A percentile compares a stretch with the other conserved stretches of the same genome.
Conservation (phyloP, 2,797 vertebrate species). For the Denticeps clupeoides region DNA sequence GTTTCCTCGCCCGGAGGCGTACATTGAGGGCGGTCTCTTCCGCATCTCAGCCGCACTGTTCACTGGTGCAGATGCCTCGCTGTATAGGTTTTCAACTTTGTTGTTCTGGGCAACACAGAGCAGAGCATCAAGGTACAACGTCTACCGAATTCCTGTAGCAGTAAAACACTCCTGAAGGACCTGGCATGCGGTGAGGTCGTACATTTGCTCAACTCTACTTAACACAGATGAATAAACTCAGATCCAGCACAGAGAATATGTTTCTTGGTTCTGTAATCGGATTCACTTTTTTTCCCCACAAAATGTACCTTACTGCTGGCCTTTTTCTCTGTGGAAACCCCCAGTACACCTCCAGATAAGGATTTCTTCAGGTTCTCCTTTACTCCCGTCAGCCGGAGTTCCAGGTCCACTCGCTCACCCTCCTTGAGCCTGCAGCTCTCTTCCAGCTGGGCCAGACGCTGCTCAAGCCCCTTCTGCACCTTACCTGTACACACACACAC, state of each 20-base stretch:
- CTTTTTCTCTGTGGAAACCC: conserved; percentile 61
- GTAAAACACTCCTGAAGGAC: no score
- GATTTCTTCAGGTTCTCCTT: conserved; percentile 91
- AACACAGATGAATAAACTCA: no score
- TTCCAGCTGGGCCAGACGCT: conserved; percentile 68
- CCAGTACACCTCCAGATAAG: conserved; percentile 77
- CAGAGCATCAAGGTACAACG: not conserved
- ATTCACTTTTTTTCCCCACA: no score
- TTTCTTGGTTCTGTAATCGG: no score
- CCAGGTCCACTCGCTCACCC: conserved; percentile 77
- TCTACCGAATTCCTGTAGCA: not conserved
- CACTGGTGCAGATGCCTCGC: conserved; percentile 66
- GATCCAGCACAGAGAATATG: no score
- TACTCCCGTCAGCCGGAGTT: conserved; percentile 78
- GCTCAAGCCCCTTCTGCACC: conserved; percentile 59
- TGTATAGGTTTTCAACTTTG: conserved; percentile 50
- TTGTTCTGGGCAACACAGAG: conserved; percentile 23
- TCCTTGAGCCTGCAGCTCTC: conserved; percentile 78
- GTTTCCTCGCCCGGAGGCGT: conserved; percentile 70
- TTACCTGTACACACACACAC: conserved; percentile 42
- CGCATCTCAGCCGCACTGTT: conserved; percentile 81
- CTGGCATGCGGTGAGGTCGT: no score
- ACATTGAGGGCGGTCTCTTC: conserved; percentile 75
- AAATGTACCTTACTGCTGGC: conserved; percentile 55
- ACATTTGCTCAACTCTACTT: no score